phyloP scores from a whole-genome alignment of 2,888 invertebrate species.

The Nemotelus nigrinus region DNA sequence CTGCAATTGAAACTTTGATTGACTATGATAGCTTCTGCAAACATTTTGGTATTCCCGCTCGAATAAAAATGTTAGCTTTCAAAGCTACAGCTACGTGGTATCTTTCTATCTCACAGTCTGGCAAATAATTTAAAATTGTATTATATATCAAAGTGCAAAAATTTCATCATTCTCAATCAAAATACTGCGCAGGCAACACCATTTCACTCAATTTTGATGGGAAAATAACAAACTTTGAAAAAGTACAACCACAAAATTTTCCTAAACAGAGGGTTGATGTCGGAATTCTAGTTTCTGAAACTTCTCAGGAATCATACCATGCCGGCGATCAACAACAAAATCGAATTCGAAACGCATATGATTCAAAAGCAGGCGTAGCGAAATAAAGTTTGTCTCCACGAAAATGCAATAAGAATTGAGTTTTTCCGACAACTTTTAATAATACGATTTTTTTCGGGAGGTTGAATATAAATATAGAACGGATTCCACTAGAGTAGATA shows the following conservation, averaged over 20 bases:
- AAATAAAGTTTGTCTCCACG: constrained; percentile 38
- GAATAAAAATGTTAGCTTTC: too few species aligned
- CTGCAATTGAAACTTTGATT: too few species aligned
- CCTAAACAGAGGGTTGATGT: constrained; percentile 36
- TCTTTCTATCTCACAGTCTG: too few species aligned
- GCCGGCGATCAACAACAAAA: constrained; percentile 8
- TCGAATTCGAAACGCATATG: constrained; percentile 41
- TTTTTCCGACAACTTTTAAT: constrained; percentile 36
- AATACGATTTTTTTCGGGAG: constrained; percentile 35
- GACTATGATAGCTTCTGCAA: too few species aligned
- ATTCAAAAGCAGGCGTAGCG: constrained; percentile 31
- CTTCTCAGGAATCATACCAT: neutral
- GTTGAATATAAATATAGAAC: constrained; percentile 38
- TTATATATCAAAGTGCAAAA: too few species aligned
- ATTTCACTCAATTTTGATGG: neutral
- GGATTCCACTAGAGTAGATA: neutral
- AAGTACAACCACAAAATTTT: constrained; percentile 24
- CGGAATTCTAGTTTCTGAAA: neutral
- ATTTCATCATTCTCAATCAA: too few species aligned
- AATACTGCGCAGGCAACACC: neutral
- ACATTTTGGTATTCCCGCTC: too few species aligned
- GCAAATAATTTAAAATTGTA: too few species aligned
- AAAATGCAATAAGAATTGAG: constrained; percentile 41
- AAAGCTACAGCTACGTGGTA: too few species aligned
- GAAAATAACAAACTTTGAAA: constrained; percentile 28